Base-by-base conservation (phyloP, 2,888 invertebrate species). In the Tubulanus polymorphus region DNA sequence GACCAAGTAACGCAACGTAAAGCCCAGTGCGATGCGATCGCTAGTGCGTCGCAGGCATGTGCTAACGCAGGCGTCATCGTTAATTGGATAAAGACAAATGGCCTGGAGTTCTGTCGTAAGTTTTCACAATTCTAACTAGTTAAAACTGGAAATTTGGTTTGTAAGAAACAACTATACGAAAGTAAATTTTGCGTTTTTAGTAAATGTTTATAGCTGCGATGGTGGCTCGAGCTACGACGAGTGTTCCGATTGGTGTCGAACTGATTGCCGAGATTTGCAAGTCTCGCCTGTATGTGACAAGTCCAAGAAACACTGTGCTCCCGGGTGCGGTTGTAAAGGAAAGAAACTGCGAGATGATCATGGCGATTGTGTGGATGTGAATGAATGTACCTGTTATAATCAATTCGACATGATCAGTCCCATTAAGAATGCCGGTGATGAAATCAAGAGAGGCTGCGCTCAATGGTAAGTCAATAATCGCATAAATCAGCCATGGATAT, bases 241-340 rank as follows among this genome's bases (percentile, higher is more conserved):
- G 23, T 50, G 50, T 23, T 32, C 37, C 15, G 12, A 8, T 10
- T 20, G 35, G 2, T 50, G 50, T 25, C 5, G 25, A 15, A 25
- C 35, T 3, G 3, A 50, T 29, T 50, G 50, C 26, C 2, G 12
- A 2, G 50, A 50, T 23, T 50, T 50, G 8, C 35, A 50, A 1
- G 1, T 50, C 2, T 2, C 50, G 1, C 35, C 30, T 18, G 2
- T 6, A 1, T 50, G 50, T 35, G n/a, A n/a, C n/a, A n/a, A n/a
- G n/a, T n/a, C n/a, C n/a, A 50, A 26, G 20, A 48, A 56, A 2
- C 45, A 32, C 6, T 61, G 62, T 54, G 88, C 90, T 0, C 92
- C 92, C 76, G 92, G 93, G 0, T 93, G 93, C 75, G 89, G 90
- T 52, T 93, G 93, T 72, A 88, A 88, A 0, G 81, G 83, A 23